phyloP scores from a whole-genome alignment of 1,140 invertebrate species.

The Saxidomus purpurata region DNA sequence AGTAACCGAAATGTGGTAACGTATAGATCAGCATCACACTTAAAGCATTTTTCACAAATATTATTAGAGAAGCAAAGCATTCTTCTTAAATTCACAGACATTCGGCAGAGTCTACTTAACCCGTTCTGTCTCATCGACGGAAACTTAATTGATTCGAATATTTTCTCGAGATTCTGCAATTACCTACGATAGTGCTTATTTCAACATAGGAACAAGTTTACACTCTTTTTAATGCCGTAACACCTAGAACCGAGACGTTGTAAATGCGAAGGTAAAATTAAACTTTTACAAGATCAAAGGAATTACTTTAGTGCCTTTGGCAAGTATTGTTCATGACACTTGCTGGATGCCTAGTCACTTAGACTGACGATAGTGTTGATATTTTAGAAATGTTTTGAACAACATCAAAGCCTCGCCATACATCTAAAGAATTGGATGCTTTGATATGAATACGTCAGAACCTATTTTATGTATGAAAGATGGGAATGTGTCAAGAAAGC shows the following conservation, averaged over 20 bases:
- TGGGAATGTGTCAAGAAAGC: conserved; percentile 28
- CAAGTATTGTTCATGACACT: conserved; percentile 30
- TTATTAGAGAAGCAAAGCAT: neutral
- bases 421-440: conserved; percentile 5
- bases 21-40: too few species aligned
- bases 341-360: conserved; percentile 7
- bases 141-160: conserved; percentile 1
- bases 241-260: conserved; percentile 8
- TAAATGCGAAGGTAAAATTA: conserved; percentile 15
- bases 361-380: conserved; percentile 21
- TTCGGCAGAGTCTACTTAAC: too few species aligned
- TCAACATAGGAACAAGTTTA: conserved; percentile 31
- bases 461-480: conserved; percentile 37
- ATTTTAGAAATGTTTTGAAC: conserved; percentile 27
- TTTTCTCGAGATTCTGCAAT: neutral
- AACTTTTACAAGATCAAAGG: conserved; percentile 42
- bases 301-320: conserved; percentile 47
- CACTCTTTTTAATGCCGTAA: conserved; percentile 17
- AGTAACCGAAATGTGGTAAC: too few species aligned
- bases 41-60: neutral
- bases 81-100: conserved; percentile 8
- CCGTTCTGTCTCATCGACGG: too few species aligned
- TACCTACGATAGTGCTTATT: neutral
- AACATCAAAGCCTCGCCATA: neutral
- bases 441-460: conserved; percentile 14